Evolutionary conservation across 1,140 invertebrate genomes (phyloP), one percentile per base, ranked within the genome.

Genomic region (Lepidurus couesii): DNA sequence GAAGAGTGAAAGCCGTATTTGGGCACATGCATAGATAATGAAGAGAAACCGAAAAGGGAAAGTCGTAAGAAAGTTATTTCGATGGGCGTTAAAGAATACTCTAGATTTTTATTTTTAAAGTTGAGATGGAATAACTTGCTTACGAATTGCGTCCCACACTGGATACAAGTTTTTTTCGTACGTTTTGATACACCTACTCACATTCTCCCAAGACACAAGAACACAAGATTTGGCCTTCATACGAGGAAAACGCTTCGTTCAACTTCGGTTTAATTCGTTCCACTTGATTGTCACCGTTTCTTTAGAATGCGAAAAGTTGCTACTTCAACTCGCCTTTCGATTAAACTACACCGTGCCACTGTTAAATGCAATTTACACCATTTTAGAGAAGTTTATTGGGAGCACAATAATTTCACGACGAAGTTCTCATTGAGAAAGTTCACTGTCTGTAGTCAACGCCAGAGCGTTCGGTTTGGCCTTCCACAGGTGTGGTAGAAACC

Each of bases 401-500:
- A 34, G 34, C 34, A 34, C 34, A 34, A 34, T 34, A 34, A 34
- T 34, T 34, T 34, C 34, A 34, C 3, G 34, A 34, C 34, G 34
- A 34, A 34, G 34, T 4, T 3, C 3, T 34, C 34, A 4, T 34
- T 34, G 34, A 34, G 34, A 34, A 34, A 34, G 34, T 34, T 34
- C 34, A 34, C 16, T 65, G n/a, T 65, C 53, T n/a, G 8, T 21
- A n/a, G 16, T 9, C 53, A 65, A 65, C 53, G 53, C 53, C 53
- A 65, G 21, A 13, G 53, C 16, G 53, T 65, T 65, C 8, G 53
- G 53, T 65, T 65, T 65, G 53, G 53, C 53, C 53, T 65, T 65
- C 21, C 53, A 21, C 53, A 65, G 53, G 53, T 65, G 53, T 65
- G 16, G 53, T 65, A 65, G 21, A 65, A 65, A 65, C 53, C 53